Base-by-base conservation (phyloP, 2,797 vertebrate species). In the Premnoplex brunnescens region DNA sequence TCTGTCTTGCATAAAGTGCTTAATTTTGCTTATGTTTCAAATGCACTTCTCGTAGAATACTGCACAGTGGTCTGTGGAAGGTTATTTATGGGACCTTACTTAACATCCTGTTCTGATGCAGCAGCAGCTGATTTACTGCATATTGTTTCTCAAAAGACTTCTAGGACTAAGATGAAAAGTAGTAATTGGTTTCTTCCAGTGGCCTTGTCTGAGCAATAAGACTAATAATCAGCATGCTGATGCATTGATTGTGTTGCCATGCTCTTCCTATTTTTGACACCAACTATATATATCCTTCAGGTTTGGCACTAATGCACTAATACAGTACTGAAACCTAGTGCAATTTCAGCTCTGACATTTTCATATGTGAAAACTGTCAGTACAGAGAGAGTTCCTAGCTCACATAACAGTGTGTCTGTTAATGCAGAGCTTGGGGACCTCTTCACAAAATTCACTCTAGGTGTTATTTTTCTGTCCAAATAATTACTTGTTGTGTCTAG, bases 21-120 rank as follows among this genome's bases (percentile, higher is more conserved):
- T 90, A n/a, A 75, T 94, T 95, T 95, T 95, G 82, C 90, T 97
- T 92, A 39, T 85, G 60, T 88, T 73, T 95, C 78, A 83, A 95
- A 90, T 74, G 32, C 44, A 55, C 55, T 95, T 95, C 58, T 93
- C 34, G 14, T 55, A 93, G 51, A 77, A 76, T 86, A 76, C 69
- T 85, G 76, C 54, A 73, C 13, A 54, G 34, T 81, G 22, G 46
- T 85, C 77, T 71, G 48, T 76, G 83, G 78, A 49, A 89, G 54
- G 46, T 87, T 94, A 82, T 95, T 95, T 93, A 85, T 92, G 52
- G 62, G 39, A 51, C 77, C 88, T 96, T 89, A 85, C 62, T 92
- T 90, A 60, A 49, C 66, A 68, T 89, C 88, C 64, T 92, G 83
- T 37, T 34, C 74, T 79, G 74, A 87, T 90, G 34, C 51, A 46